Evolutionary conservation across 2,888 invertebrate species (phyloP), one percentile per base, ranked within the genome.

Genomic region (Tinea semifulvella): DNA sequence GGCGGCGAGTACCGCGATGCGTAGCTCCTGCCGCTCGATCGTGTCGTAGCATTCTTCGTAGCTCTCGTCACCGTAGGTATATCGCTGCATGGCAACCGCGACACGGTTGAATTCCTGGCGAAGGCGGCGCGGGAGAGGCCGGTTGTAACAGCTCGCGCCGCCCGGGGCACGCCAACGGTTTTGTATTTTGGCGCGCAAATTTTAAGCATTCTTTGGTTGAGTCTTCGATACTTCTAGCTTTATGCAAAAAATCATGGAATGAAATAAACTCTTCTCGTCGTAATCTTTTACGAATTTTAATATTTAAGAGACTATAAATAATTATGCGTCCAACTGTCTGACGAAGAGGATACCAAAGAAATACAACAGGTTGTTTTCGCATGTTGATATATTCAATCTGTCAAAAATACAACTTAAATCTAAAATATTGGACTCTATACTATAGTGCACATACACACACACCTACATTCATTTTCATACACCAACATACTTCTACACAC

Each of bases 231-330:
- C 25, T 1, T 8, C 45, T 45, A 3, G 46, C 46, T 16, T 44
- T 47, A 10, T 28, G 26, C 3, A 47, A 18, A 5, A 45, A 17
- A 4, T 47, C 44, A 0, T 35, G 38, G 8, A 49, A 46, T 3
- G 45, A 40, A 14, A n/a, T 44, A 11, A 52, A 25, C 11, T 55
- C 54, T 54, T 58, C 58, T 43, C 57, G 53, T 36, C 46, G 46
- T 39, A 48, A 47, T 43, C 53, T 45, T 31, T 52, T 45, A 18
- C 46, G 48, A 16, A 50, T 48, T 16, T 47, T 42, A 11, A 31
- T 46, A 28, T 48, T 35, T 8, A 51, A 43, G 7, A 48, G 49
- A 13, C 49, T 47, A 20, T 47, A 51, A 6, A 50, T 26, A 48
- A 50, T 50, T 17, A 53, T 52, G 18, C n/a, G n/a, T n/a, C n/a